Conservation (phyloP, 2,113 vertebrate genomes). For the Cathartes aura region DNA sequence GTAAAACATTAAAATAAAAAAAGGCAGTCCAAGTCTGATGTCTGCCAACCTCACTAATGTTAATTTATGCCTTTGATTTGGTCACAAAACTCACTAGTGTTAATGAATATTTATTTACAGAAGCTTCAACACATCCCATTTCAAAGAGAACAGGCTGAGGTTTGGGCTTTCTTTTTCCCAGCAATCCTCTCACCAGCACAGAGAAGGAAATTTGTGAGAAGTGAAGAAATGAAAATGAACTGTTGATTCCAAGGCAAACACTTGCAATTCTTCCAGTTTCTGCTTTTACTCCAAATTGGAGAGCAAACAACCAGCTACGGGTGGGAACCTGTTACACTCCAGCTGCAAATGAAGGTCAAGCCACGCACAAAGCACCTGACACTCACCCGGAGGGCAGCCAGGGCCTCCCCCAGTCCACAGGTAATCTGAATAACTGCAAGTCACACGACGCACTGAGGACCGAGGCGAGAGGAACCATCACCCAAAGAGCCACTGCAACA, state of each 20-base stretch:
- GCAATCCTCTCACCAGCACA: background rate
- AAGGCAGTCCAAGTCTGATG: background rate
- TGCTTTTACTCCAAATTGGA: background rate
- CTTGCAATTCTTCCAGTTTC: background rate
- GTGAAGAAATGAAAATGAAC: background rate
- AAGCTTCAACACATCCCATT: background rate
- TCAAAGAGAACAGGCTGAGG: constrained; percentile 1
- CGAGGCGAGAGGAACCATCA: background rate
- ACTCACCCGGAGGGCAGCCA: background rate
- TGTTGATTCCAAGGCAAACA: constrained; percentile 14
- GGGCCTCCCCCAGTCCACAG: background rate
- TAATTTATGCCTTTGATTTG: constrained; percentile 58
- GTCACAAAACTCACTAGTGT: constrained; percentile 1
- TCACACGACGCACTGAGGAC: rapidly evolving
- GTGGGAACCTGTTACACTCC: background rate
- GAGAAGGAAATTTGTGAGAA: background rate
- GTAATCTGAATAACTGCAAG: background rate
- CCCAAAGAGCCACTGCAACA: background rate
- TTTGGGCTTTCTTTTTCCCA: background rate
- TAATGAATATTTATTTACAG: constrained; percentile 40
- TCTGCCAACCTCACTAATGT: constrained; percentile 18
- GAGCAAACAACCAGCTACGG: background rate
- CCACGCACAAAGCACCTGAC: background rate
- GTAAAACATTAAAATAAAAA: background rate
- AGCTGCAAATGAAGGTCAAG: background rate